phyloP scores from a whole-genome alignment of 2,888 invertebrate genomes.

The Sinohyriopsis cumingii region DNA sequence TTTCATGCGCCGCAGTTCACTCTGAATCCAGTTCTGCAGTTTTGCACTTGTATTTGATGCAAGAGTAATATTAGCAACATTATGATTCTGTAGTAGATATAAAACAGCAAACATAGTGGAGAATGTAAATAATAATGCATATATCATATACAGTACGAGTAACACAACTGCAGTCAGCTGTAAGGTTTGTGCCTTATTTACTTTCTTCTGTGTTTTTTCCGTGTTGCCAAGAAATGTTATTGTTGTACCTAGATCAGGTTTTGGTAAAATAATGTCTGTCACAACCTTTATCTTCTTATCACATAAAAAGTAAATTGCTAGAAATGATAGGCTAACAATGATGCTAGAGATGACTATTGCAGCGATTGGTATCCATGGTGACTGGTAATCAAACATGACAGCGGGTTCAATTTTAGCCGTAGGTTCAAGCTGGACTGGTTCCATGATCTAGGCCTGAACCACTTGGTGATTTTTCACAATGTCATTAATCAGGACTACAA shows the following conservation, averaged over 20 bases:
- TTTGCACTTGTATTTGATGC: slow-evolving; percentile 50
- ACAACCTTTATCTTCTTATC: slow-evolving; percentile 24
- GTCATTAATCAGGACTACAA: slow-evolving; percentile 56
- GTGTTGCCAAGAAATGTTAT: slow-evolving; percentile 44
- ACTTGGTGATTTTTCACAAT: slow-evolving; percentile 48
- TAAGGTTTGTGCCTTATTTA: slow-evolving; percentile 32
- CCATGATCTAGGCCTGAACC: slow-evolving; percentile 48
- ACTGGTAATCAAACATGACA: slow-evolving; percentile 13
- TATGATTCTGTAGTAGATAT: slow-evolving; percentile 49
- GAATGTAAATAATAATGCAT: slow-evolving; percentile 62
- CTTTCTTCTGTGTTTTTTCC: slow-evolving; percentile 14
- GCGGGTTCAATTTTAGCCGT: slow-evolving; percentile 6
- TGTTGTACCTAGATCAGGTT: slow-evolving; percentile 29
- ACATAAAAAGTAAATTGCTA: slow-evolving; percentile 33
- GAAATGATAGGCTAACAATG: slow-evolving; percentile 23
- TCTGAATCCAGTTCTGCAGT: slow-evolving; percentile 48
- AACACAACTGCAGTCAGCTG: slow-evolving; percentile 43
- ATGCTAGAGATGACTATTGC: slow-evolving; percentile 37
- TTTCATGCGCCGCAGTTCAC: slow-evolving; percentile 43
- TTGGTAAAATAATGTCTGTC: slow-evolving; percentile 19
- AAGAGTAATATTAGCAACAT: slow-evolving; percentile 41
- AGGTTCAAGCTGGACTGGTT: slow-evolving; percentile 43
- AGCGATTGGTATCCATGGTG: slow-evolving; percentile 53
- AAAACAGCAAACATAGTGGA: slow-evolving; percentile 58
- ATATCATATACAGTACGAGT: slow-evolving; percentile 53